Percentiles rank a stretch among this genome's conserved stretches.
These are phyloP conservation scores for Sitta carolinensis DNA, from an alignment of 2,797 vertebrate species.

Conservation along the genomic window DNA sequence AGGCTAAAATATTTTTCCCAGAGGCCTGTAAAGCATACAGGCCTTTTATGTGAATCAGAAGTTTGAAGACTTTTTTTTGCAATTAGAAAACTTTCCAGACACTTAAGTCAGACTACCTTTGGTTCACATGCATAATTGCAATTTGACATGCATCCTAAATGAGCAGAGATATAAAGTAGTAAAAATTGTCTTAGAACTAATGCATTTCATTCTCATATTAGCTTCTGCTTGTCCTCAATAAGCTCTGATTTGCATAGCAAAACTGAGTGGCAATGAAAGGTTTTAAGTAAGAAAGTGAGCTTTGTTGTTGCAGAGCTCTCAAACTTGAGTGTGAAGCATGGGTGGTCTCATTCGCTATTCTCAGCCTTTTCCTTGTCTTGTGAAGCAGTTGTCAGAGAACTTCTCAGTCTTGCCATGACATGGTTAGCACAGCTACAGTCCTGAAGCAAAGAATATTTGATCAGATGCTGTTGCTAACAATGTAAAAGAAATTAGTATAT, in stretches of 20 bases:
- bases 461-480: neutral
- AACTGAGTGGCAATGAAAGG: constrained; percentile 40
- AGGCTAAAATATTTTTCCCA: neutral
- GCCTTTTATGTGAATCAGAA: neutral
- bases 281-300: constrained; percentile 50
- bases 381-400: constrained; percentile 29
- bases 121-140: neutral
- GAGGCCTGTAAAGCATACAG: neutral
- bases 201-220: constrained; percentile 10
- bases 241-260: constrained; percentile 64
- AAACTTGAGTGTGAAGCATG: constrained; percentile 36
- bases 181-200: neutral
- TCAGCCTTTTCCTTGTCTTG: neutral
- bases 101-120: neutral
- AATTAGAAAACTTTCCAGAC: neutral
- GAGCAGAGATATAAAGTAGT: neutral
- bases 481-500: neutral
- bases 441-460: neutral
- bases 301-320: constrained; percentile 57
- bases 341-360: constrained; percentile 62
- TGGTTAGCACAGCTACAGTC: neutral
- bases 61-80: neutral
- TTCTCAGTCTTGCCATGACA: neutral
- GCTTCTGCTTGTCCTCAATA: constrained; percentile 8
- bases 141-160: neutral